Percentiles rank a stretch among this genome's conserved stretches.
These are phyloP conservation scores for Panthera tigris DNA, from an alignment of 2,113 vertebrate species.

Conservation along the genomic window DNA sequence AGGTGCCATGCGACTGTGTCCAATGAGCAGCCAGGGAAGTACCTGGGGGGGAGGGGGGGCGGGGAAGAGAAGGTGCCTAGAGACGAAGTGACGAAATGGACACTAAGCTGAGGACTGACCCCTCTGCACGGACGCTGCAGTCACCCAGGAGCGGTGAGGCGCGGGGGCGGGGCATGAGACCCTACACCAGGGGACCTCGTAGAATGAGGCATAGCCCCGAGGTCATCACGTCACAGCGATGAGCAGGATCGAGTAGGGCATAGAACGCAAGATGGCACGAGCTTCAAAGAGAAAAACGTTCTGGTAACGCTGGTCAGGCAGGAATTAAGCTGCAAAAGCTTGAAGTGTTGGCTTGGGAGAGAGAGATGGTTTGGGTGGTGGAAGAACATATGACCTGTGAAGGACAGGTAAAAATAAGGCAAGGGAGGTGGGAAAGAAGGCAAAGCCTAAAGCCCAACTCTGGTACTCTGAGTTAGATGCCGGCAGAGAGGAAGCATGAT, in stretches of 20 bases:
- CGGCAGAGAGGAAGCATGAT: not conserved
- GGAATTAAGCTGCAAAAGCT: accelerated
- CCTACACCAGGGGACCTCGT: not conserved
- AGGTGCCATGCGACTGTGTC: no score
- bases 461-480: not conserved
- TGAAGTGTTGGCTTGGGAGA: no score
- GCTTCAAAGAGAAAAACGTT: not conserved
- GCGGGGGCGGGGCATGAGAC: not conserved
- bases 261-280: accelerated
- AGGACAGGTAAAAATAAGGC: not conserved
- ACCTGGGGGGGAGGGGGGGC: no score
- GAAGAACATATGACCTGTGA: not conserved
- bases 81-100: not conserved
- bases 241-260: not conserved
- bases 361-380: not conserved
- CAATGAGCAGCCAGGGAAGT: not conserved
- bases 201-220: no score
- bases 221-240: not conserved
- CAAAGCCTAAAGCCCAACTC: not conserved
- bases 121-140: accelerated
- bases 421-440: not conserved
- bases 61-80: not conserved
- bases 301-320: no score
- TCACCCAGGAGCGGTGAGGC: no score
- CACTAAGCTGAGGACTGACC: not conserved